Conservation (phyloP, 2,797 vertebrate genomes). For the Rhynchonycteris naso region DNA sequence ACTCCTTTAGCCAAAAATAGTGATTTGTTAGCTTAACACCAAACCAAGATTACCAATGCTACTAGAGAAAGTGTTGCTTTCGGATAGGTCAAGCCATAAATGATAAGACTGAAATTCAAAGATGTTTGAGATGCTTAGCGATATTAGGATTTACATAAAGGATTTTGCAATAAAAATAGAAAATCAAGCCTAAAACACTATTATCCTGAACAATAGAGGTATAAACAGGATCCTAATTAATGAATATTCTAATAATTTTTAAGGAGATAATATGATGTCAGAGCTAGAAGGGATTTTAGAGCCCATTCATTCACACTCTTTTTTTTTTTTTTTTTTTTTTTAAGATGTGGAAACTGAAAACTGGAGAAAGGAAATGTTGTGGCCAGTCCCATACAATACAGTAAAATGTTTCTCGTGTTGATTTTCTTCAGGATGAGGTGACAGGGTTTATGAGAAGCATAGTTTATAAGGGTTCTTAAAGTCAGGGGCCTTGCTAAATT, state of each 20-base stretch:
- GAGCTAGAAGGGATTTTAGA: conserved; percentile 48
- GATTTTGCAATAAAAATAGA: conserved; percentile 29
- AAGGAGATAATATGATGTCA: conserved; percentile 19
- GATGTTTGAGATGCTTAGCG: neutral
- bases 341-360: conserved; percentile 28
- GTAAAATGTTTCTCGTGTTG: conserved; percentile 41
- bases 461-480: conserved; percentile 51
- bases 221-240: conserved; percentile 26
- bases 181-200: conserved; percentile 7
- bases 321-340: neutral
- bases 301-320: neutral
- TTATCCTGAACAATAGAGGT: neutral
- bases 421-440: conserved; percentile 27
- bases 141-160: neutral
- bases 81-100: neutral
- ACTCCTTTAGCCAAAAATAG: conserved; percentile 23
- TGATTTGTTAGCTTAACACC: conserved; percentile 30
- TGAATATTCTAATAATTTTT: conserved; percentile 38
- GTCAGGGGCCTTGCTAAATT: conserved; percentile 66
- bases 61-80: conserved; percentile 27
- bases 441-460: neutral
- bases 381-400: neutral
- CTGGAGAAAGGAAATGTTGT: conserved; percentile 10
- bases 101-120: conserved; percentile 36
- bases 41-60: conserved; percentile 20